Evolutionary conservation across 92 coral and sea anemone genomes (phyloP), one percentile per base, ranked within the genome.

Genomic region (Epizoanthus rinbou): DNA sequence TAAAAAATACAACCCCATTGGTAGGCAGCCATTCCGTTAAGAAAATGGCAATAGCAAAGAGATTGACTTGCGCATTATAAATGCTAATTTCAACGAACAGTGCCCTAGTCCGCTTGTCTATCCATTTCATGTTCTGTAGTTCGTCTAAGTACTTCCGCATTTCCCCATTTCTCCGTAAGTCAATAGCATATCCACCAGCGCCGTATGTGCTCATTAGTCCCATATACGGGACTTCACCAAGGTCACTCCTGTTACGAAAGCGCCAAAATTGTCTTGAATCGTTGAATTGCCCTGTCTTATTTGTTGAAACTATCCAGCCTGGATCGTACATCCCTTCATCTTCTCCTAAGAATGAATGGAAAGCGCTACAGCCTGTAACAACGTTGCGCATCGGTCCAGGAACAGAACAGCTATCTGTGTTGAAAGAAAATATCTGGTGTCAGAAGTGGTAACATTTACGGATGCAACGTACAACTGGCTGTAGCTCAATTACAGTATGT

Each of bases 1-100:
- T 86, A 85, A 91, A 91, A 57, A 81, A 94, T 0, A 88, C 56
- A 15, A 90, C 83, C 0, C 98, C 97, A 64, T 94, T 94, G 3
- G 93, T 93, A 28, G 95, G 94, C 18, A 94, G 87, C 94, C 95
- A 93, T 79, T 97, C 99, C 2, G 95, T 90, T 17, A 94, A 73
- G 62, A 97, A 92, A 15, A 88, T 94, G 17, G 91, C 95, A 25
- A 92, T 88, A 3, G 98, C 91, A 87, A 92, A 97, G 78, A 94
- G 86, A 71, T 97, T 95, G 8, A 92, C 92, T 79, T 97, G 98
- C 9, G 98, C 95, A 78, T 91, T 97, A 82, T 97, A 97, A 17
- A 88, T 74, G 5, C 93, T 94, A 16, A 97, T 78, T 86, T 97
- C 99, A 8, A 97, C 92, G 57, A 97, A 94, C 33, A 97, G 45